phyloP scores from a whole-genome alignment of 1,140 invertebrate genomes.

The Sipha flava region DNA sequence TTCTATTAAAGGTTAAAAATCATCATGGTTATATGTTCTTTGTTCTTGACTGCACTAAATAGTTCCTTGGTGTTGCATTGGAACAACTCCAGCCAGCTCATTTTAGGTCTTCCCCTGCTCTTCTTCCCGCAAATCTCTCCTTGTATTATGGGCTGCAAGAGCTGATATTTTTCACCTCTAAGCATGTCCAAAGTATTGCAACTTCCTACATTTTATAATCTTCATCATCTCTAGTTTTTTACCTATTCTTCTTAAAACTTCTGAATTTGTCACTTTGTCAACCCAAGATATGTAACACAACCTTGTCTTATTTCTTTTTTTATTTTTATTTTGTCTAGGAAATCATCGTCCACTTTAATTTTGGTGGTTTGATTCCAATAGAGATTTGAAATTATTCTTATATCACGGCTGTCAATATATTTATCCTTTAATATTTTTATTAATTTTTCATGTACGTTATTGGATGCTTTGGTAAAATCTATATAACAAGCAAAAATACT shows the following conservation, averaged over 20 bases:
- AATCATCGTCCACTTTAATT: background rate
- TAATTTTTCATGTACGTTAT: conserved; percentile 34
- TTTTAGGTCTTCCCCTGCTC: background rate
- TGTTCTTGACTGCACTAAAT: background rate
- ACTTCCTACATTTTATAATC: too few relatives aligned
- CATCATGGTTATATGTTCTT: too few relatives aligned
- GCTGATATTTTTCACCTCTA: background rate
- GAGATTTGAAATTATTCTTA: background rate
- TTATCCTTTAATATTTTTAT: background rate
- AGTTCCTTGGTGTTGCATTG: background rate
- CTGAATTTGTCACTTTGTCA: too few relatives aligned
- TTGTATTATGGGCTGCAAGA: background rate
- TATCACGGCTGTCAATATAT: conserved; percentile 3
- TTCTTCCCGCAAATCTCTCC: background rate
- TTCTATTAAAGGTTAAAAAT: too few relatives aligned
- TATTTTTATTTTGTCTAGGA: background rate
- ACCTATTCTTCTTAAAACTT: too few relatives aligned
- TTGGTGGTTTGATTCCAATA: background rate
- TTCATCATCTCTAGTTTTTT: too few relatives aligned
- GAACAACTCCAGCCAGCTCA: background rate
- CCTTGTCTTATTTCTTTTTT: conserved; percentile 5
- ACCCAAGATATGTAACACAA: background rate
- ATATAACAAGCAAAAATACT: background rate
- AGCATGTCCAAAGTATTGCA: too few relatives aligned
- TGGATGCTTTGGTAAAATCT: background rate